These are phyloP conservation scores for Aphelocoma coerulescens DNA, from an alignment of 2,113 vertebrate species.

Conservation along the genomic window DNA sequence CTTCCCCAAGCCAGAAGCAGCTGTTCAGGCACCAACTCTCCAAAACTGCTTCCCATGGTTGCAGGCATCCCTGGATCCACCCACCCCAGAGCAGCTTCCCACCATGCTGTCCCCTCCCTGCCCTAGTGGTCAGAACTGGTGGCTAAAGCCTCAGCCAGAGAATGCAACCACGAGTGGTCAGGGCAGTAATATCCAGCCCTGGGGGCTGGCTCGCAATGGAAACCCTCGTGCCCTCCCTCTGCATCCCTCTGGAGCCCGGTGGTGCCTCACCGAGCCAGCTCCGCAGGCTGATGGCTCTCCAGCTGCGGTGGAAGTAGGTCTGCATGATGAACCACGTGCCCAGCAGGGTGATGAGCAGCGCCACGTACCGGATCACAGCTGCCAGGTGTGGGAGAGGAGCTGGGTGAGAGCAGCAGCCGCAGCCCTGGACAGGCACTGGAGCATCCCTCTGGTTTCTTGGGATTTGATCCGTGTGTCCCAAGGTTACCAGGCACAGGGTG, in stretches of 20 bases:
- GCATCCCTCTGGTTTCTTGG: not conserved
- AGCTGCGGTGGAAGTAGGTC: not conserved
- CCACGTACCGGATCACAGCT: slow-evolving; percentile 31
- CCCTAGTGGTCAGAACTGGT: not conserved
- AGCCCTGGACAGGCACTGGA: fast-evolving
- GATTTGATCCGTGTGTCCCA: fast-evolving
- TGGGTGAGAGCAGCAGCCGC: not conserved
- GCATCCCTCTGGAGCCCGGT: fast-evolving
- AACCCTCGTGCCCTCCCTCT: fast-evolving
- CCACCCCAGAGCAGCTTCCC: not conserved
- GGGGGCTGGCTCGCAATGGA: not conserved
- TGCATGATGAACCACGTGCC: slow-evolving; percentile 11
- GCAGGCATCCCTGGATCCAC: not conserved
- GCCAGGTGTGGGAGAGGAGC: not conserved
- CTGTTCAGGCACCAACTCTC: not conserved
- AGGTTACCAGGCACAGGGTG: not conserved
- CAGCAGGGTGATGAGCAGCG: not conserved
- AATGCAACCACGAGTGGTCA: not conserved
- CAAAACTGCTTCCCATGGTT: not conserved
- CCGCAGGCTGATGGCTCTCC: slow-evolving; percentile 26
- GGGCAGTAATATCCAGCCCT: not conserved
- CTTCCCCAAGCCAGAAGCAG: not conserved
- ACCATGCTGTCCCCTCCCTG: not conserved
- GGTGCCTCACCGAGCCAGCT: slow-evolving; percentile 40
- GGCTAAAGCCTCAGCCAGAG: not conserved